These are phyloP conservation scores for Xanthostigma xanthostigma DNA, from an alignment of 2,888 invertebrate species.

Conservation along the genomic window DNA sequence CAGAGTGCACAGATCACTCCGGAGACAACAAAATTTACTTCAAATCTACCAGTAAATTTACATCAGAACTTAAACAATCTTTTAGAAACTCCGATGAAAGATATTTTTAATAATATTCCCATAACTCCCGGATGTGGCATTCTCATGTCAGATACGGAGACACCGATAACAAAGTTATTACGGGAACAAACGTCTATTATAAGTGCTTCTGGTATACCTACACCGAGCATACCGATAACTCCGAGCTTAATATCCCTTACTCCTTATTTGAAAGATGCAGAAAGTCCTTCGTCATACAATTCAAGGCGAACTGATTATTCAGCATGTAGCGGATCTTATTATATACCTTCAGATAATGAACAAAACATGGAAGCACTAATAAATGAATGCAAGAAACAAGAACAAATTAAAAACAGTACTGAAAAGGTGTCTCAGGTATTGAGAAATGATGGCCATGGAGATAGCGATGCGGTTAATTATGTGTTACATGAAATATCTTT, in stretches of 20 bases:
- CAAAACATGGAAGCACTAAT: slow-evolving; percentile 21
- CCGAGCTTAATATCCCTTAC: slow-evolving; percentile 21
- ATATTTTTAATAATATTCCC: slow-evolving; percentile 12
- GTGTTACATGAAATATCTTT: slow-evolving; percentile 2
- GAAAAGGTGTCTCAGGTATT: background rate
- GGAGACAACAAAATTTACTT: slow-evolving; percentile 7
- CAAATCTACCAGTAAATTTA: slow-evolving; percentile 10
- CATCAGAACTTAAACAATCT: slow-evolving; percentile 17
- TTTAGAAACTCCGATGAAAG: slow-evolving; percentile 19
- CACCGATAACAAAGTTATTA: slow-evolving; percentile 24
- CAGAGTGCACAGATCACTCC: slow-evolving; percentile 7
- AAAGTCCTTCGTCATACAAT: slow-evolving; percentile 12
- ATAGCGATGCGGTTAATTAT: background rate
- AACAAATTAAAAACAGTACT: background rate
- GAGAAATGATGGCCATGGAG: background rate
- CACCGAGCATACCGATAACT: slow-evolving; percentile 25
- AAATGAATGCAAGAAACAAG: slow-evolving; percentile 18
- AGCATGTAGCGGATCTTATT: slow-evolving; percentile 25
- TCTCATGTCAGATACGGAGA: slow-evolving; percentile 14
- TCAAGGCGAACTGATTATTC: slow-evolving; percentile 26
- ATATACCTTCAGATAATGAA: slow-evolving; percentile 26
- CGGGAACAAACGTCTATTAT: slow-evolving; percentile 22
- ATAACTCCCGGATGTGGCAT: slow-evolving; percentile 19
- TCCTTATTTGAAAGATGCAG: slow-evolving; percentile 12
- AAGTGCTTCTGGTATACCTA: slow-evolving; percentile 21